Evolutionary conservation across 1,140 invertebrate genomes (phyloP).

Genomic region (Brachionus paranguensis): DNA sequence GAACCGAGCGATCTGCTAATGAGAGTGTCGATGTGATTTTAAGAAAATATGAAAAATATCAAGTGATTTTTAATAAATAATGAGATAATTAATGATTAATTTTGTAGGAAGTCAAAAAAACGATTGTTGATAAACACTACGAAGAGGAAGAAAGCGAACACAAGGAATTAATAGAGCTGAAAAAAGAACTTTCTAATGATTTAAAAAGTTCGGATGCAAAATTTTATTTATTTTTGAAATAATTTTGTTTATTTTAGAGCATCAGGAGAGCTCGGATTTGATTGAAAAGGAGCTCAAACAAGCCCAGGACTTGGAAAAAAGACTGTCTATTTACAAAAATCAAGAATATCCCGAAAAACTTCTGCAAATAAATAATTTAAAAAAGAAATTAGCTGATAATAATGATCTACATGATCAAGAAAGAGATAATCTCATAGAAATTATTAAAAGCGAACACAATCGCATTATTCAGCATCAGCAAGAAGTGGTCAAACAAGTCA

Average conservation of each 20-base stretch:
- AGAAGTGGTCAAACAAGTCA: not conserved
- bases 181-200: conserved; percentile 1
- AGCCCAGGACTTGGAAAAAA: not conserved
- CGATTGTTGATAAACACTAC: conserved; percentile 10
- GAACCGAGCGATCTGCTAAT: not conserved
- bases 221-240: not conserved
- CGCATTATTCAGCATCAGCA: not conserved
- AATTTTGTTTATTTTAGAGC: not conserved
- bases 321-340: conserved; percentile 30
- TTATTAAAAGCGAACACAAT: conserved; percentile 29
- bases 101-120: conserved; percentile 34
- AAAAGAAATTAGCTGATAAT: conserved; percentile 7
- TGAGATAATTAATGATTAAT: not conserved
- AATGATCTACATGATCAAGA: conserved; percentile 16
- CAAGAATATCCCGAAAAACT: conserved; percentile 36
- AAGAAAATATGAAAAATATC: conserved; percentile 36
- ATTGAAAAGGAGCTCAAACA: conserved; percentile 8
- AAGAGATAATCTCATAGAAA: not conserved
- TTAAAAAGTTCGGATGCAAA: not conserved
- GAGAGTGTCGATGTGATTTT: conserved; percentile 29
- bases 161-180: not conserved
- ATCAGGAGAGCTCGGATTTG: not conserved
- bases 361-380: conserved; percentile 17
- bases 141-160: conserved; percentile 10
- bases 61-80: not conserved